Evolutionary conservation across 1,140 invertebrate genomes (phyloP), one percentile per base, ranked within the genome.

Genomic region (Cydia strobilella): DNA sequence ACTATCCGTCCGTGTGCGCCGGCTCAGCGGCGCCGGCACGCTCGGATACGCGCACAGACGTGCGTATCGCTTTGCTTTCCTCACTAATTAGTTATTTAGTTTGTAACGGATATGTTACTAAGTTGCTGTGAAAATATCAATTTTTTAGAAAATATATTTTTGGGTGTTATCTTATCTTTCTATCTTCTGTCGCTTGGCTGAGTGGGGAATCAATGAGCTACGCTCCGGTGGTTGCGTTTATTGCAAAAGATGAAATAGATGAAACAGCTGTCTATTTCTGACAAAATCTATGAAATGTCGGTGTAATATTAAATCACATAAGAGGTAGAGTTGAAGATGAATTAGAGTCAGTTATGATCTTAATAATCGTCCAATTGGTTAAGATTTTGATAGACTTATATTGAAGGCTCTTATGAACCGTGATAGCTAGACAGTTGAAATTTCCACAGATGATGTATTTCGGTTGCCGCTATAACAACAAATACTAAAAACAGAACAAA

Each of bases 51-150:
- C 51, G 51, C 51, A n/a, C 45, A 48, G 45, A 54, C 51, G 51
- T 59, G 54, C 54, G 54, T 59, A 59, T 59, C 54, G 54, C 7
- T 59, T 59, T 18, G 51, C 51, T 54, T 54, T 54, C 51, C 15
- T 20, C 54, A 59, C 54, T 59, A 59, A 59, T 59, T 59, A 59
- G 54, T 23, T 10, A 59, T 59, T 59, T 59, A 59, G 54, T 59
- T 59, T 59, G 20, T 23, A 59, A 59, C 54, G 51, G 51, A 54
- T 54, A 54, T 18, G 20, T 59, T 59, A 7, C 54, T 59, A 7
- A 18, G 51, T 54, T 54, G 51, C n/a, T 18, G 51, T n/a, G 20
- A 48, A 48, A 48, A 45, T 45, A 45, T 13, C 42, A 15, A 51
- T 51, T 51, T 59, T 59, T 59, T 54, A 54, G 51, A 59, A 23